Base-by-base conservation (phyloP, 1,140 invertebrate species). In the Cephus cinctus region DNA sequence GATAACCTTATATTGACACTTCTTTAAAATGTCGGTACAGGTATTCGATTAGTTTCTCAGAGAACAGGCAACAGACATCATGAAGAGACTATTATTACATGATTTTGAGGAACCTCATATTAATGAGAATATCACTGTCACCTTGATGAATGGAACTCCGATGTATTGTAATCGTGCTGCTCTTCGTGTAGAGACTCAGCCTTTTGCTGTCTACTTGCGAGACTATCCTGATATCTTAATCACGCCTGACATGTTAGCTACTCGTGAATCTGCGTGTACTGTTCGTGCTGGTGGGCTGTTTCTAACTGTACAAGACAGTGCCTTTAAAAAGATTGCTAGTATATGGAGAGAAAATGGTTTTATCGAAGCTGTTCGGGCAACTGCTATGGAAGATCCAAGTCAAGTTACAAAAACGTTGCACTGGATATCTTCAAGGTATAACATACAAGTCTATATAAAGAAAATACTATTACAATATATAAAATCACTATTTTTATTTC, bases 341-440 rank as follows among this genome's bases (percentile, higher is more conserved):
- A 65, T 65, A 32, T 78, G 75, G 67, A 65, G 77, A 25, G 83
- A 86, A 51, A 78, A 79, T 55, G 84, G 84, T 4, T 67, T 82
- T 36, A 46, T 69, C 2, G 79, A 83, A 52, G 80, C 81, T 2
- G 55, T 86, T 43, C 65, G 75, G 36, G 43, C 69, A 2, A 61
- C 76, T 19, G 78, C 81, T 39, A 70, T 71, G 11, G 63, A 72
- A 52, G 66, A 69, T 58, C 75, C 63, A 9, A 62, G 60, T 27
- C 61, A 67, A 53, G 54, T 74, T 12, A 75, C 71, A 0, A 45
- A 66, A 22, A 43, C 51, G 3, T 19, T 69, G 8, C 71, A 72
- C 16, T 77, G 63, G 67, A 25, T 72, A 25, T 65, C 64, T 6
- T 68, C 56, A 32, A 71, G 55, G 71, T 77, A 50, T n/a, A n/a